phyloP scores from a whole-genome alignment of 2,888 invertebrate genomes.

The Eristalinus sepulchralis region DNA sequence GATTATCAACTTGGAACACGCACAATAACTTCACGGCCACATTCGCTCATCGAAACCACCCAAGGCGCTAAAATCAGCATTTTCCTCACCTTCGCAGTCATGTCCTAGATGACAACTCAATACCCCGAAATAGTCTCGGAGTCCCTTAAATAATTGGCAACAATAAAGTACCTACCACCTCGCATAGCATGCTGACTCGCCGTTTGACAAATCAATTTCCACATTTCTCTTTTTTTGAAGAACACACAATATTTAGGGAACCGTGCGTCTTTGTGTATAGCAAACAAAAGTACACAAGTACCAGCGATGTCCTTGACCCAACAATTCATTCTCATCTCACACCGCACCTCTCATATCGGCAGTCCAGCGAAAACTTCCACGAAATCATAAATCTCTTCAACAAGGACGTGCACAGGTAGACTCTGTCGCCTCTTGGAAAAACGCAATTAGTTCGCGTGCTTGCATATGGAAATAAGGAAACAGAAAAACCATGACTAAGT shows the following conservation, averaged over 20 bases:
- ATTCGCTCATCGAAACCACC: neutral
- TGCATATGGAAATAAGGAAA: constrained; percentile 14
- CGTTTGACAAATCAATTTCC: constrained; percentile 44
- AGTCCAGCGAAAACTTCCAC: neutral
- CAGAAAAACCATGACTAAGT: constrained; percentile 16
- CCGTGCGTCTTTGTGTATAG: neutral
- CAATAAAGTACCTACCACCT: constrained; percentile 22
- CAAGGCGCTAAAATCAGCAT: neutral
- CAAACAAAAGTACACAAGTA: neutral
- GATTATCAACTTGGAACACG: neutral
- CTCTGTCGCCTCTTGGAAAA: neutral
- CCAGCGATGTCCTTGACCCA: neutral
- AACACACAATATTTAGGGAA: neutral
- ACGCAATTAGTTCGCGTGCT: constrained; percentile 22
- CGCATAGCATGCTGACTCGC: constrained; percentile 4
- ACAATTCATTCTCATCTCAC: neutral
- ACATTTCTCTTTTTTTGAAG: neutral
- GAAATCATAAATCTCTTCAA: neutral
- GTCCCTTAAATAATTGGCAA: neutral
- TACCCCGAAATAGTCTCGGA: neutral
- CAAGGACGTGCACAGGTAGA: neutral
- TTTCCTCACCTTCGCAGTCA: neutral
- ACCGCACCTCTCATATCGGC: neutral
- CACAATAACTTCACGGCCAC: neutral
- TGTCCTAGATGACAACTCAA: neutral